Conservation (phyloP, 2,113 vertebrate species). For the Platichthys stellatus region DNA sequence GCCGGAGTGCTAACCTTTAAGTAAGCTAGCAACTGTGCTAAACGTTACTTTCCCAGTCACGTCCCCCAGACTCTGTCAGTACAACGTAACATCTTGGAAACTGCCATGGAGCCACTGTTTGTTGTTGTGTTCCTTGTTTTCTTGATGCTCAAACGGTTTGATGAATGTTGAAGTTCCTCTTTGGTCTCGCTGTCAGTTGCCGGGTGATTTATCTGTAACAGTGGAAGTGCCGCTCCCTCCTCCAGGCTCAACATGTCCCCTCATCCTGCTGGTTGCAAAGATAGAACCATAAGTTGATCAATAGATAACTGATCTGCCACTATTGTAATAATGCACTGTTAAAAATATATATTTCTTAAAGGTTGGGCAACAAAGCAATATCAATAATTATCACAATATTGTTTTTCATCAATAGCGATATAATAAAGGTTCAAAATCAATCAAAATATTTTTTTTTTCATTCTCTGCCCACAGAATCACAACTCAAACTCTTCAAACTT, state of each 20-base stretch:
- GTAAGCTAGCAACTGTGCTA: not conserved
- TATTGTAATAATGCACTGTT: too few species aligned
- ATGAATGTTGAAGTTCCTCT: not conserved
- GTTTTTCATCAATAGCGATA: too few species aligned
- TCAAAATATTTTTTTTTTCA: too few species aligned
- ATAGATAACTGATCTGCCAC: too few species aligned
- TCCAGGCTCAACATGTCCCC: not conserved
- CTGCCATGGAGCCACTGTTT: not conserved
- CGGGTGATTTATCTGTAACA: not conserved
- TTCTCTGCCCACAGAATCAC: too few species aligned
- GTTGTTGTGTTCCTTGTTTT: not conserved
- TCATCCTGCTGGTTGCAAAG: not conserved
- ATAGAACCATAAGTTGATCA: not conserved
- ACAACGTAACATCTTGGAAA: not conserved
- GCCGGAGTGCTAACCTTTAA: not conserved
- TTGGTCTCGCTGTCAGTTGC: not conserved
- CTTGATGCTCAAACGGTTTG: too few species aligned
- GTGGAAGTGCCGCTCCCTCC: conserved; percentile 31
- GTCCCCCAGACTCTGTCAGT: not conserved
- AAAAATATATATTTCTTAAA: too few species aligned
- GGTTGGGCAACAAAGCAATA: too few species aligned
- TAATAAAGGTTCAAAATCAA: too few species aligned
- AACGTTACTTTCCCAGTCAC: not conserved
- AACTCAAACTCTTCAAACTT: too few species aligned
- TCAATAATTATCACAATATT: too few species aligned